Evolutionary conservation across 2,113 vertebrate species (phyloP).

Genomic region (Gymnarchus niloticus): DNA sequence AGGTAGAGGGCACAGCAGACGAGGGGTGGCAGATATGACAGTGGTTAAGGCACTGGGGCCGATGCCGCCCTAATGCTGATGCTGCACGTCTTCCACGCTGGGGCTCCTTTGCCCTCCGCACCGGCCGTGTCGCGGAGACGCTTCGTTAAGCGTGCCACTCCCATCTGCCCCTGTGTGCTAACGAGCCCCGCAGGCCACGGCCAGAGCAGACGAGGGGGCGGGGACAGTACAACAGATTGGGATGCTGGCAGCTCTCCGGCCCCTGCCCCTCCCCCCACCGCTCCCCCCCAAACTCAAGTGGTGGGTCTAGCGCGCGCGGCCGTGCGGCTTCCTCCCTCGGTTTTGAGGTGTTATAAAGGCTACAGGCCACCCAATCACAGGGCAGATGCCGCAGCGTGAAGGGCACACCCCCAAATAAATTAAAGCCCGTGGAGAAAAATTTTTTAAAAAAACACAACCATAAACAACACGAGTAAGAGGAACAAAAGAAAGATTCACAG

Average conservation of each 20-base stretch:
- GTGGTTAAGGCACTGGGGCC: neutral
- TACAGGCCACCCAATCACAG: neutral
- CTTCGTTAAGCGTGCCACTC: neutral
- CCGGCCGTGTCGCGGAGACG: neutral
- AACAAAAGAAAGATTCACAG: neutral
- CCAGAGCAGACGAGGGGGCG: neutral
- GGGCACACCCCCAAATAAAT: neutral
- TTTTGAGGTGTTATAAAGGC: neutral
- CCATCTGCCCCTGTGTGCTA: neutral
- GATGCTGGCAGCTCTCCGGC: constrained; percentile 1
- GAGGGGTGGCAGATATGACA: neutral
- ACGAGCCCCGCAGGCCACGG: neutral
- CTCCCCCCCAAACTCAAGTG: neutral
- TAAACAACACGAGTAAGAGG: neutral
- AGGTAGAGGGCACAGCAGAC: neutral
- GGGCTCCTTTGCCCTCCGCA: too few relatives aligned
- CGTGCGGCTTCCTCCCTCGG: neutral
- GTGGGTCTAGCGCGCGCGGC: neutral
- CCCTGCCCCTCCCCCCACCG: neutral
- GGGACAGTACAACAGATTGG: neutral
- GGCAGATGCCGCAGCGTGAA: neutral
- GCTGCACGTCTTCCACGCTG: too few relatives aligned
- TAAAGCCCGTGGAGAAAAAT: neutral
- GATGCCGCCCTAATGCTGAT: neutral
- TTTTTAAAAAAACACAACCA: neutral